These are phyloP conservation scores for Saccopteryx bilineata DNA, from an alignment of 2,113 vertebrate species.

Conservation along the genomic window DNA sequence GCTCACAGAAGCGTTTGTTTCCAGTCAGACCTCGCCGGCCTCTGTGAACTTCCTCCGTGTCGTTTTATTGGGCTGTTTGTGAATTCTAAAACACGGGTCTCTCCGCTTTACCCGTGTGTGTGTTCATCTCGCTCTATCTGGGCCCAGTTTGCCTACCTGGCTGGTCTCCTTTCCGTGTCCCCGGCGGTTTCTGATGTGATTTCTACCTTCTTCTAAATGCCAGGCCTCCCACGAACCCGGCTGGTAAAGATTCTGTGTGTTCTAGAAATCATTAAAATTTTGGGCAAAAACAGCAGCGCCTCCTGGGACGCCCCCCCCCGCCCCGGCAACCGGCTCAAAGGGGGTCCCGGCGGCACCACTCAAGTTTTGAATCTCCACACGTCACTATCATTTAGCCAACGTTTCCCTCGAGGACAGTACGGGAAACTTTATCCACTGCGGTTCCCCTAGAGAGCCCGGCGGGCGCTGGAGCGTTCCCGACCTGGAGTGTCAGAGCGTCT, in stretches of 20 bases:
- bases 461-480: background rate
- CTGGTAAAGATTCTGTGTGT: background rate
- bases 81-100: background rate
- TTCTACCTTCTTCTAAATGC: background rate
- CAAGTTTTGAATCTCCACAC: background rate
- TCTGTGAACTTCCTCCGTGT: background rate
- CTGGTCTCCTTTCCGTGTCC: background rate
- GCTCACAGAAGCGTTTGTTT: background rate
- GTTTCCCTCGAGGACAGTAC: background rate
- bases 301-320: background rate
- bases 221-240: background rate
- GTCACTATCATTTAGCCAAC: background rate
- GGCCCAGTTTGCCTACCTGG: background rate
- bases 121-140: background rate
- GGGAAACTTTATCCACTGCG: background rate
- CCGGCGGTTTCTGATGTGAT: background rate
- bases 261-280: background rate
- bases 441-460: background rate
- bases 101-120: background rate
- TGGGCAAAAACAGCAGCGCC: background rate
- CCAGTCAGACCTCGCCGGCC: background rate
- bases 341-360: background rate
- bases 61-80: background rate
- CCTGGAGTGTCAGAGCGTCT: too few relatives aligned
- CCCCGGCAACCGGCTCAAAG: background rate